phyloP scores from a whole-genome alignment of 1,140 invertebrate species.

The Trichonephila clavata region DNA sequence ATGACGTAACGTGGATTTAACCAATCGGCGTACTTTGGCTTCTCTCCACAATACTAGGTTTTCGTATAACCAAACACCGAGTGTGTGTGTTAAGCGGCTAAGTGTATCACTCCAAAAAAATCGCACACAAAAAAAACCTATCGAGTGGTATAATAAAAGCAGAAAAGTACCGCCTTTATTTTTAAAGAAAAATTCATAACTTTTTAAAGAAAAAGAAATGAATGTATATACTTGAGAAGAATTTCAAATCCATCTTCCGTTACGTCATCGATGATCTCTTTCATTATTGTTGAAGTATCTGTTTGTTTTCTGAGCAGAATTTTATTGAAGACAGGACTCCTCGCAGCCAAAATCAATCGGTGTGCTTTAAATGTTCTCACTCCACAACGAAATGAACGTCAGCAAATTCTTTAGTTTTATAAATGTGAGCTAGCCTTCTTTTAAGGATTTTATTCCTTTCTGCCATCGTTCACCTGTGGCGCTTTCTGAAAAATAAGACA shows the following conservation, averaged over 20 bases:
- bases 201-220: too few relatives aligned
- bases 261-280: background rate
- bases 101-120: too few relatives aligned
- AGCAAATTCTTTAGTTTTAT: slow-evolving; percentile 2
- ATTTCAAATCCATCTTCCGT: slow-evolving; percentile 14
- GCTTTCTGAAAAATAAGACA: background rate
- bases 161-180: too few relatives aligned
- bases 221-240: background rate
- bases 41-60: too few relatives aligned
- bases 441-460: background rate
- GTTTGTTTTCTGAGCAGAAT: background rate
- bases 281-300: too few relatives aligned
- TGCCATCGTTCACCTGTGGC: background rate
- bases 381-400: background rate
- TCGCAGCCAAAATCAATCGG: background rate
- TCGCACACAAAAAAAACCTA: too few relatives aligned
- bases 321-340: background rate
- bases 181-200: too few relatives aligned
- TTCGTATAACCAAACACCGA: too few relatives aligned
- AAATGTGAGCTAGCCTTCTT: background rate
- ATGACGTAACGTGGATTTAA: too few relatives aligned
- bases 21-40: too few relatives aligned
- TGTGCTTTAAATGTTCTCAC: background rate
- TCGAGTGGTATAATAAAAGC: too few relatives aligned
- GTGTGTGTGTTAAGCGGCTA: too few relatives aligned